phyloP scores from a whole-genome alignment of 2,797 vertebrate species.

The Smutsia temminckii region DNA sequence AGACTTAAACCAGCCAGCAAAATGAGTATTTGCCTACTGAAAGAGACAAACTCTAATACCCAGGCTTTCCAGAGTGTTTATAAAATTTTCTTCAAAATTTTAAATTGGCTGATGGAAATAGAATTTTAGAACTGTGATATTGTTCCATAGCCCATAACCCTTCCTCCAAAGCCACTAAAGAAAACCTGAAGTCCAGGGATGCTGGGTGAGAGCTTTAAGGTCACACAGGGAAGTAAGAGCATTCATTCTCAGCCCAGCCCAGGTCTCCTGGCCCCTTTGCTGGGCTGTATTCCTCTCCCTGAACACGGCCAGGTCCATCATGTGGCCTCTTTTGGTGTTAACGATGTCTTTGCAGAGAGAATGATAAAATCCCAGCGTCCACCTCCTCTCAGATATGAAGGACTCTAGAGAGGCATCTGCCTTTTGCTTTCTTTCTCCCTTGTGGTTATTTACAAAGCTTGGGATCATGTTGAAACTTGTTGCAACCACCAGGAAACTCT shows the following conservation, averaged over 20 bases:
- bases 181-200: neutral
- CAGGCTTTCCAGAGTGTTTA: slow-evolving; percentile 28
- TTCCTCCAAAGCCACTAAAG: neutral
- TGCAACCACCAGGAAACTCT: slow-evolving; percentile 72
- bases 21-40: neutral
- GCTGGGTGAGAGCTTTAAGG: neutral
- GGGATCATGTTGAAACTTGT: slow-evolving; percentile 73
- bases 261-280: neutral
- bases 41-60: neutral
- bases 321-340: neutral
- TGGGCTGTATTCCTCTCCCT: neutral
- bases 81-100: slow-evolving; percentile 12
- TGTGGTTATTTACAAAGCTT: slow-evolving; percentile 55
- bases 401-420: slow-evolving; percentile 36
- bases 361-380: accelerated
- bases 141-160: neutral
- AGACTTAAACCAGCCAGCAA: neutral
- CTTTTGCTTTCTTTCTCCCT: slow-evolving; percentile 51
- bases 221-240: neutral
- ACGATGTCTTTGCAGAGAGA: neutral
- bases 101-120: neutral
- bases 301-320: accelerated
- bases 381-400: slow-evolving; percentile 27
- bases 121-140: neutral
- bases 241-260: neutral